phyloP scores from a whole-genome alignment of 2,888 invertebrate genomes.

The Noctua janthe region DNA sequence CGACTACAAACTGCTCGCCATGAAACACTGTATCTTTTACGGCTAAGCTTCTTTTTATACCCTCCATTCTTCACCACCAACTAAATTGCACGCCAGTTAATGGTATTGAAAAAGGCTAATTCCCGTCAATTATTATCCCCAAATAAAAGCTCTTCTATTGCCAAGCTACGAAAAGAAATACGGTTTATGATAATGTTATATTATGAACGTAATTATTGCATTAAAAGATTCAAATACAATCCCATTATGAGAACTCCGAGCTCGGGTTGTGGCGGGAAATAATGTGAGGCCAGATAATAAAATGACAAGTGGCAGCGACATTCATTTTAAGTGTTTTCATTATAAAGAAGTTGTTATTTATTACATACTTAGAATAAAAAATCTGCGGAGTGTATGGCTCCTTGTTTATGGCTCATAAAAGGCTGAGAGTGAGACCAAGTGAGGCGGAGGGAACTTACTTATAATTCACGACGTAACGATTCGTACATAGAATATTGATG shows the following conservation, averaged over 20 bases:
- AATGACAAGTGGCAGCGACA: slow-evolving; percentile 62
- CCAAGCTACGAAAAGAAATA: slow-evolving; percentile 24
- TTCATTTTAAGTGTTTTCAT: slow-evolving; percentile 72
- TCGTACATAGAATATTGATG: slow-evolving; percentile 70
- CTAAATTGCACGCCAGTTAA: slow-evolving; percentile 5
- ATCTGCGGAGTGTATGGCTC: slow-evolving; percentile 73
- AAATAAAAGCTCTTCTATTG: neutral
- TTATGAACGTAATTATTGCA: slow-evolving; percentile 38
- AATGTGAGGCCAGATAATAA: slow-evolving; percentile 61
- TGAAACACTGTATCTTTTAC: slow-evolving; percentile 30
- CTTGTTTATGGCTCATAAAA: slow-evolving; percentile 79
- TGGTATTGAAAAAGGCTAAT: slow-evolving; percentile 17
- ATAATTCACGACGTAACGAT: slow-evolving; percentile 73
- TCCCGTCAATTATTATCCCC: neutral
- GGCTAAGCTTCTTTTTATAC: slow-evolving; percentile 17
- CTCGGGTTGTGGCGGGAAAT: slow-evolving; percentile 46
- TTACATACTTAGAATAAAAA: slow-evolving; percentile 75
- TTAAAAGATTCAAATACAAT: slow-evolving; percentile 47
- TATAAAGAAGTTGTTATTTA: slow-evolving; percentile 75
- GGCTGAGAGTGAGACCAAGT: slow-evolving; percentile 67
- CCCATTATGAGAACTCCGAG: slow-evolving; percentile 16
- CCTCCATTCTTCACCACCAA: slow-evolving; percentile 3
- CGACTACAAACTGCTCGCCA: slow-evolving; percentile 31
- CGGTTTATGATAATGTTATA: slow-evolving; percentile 16
- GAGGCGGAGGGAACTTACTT: slow-evolving; percentile 69